Base-by-base conservation (phyloP, 2,797 vertebrate species). In the Sebastes steindachneri region DNA sequence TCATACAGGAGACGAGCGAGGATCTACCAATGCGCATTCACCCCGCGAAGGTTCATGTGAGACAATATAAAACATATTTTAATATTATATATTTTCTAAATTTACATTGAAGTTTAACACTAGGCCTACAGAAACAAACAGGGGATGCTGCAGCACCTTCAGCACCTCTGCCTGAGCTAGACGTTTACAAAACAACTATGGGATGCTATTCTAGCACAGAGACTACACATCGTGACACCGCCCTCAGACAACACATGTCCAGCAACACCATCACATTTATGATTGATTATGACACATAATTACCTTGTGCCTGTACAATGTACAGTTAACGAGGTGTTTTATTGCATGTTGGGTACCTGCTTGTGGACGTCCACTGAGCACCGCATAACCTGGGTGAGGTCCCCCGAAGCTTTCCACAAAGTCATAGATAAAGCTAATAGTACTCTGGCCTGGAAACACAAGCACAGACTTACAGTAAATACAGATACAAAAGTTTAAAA, bases 321-420 rank as follows among this genome's bases (percentile, higher is more conserved):
- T 76, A 17, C 8, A 14, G 4, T 63, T 35, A 2, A 28, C 59
- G 5, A 60, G 10, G 2, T 53, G n/a, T 17, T 78, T 78, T 33
- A 66, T 58, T 64, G n/a, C 8, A n/a, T 37, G 15, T 70, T 23
- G 6, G 66, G 7, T 83, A 96, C 95, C 96, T 94, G 90, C 81
- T 81, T 84, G 84, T 79, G 96, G 95, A 28, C 88, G 90, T 1
- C 95, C 95, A 58, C 86, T 89, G 63, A 96, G 83, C 8, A 85
- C 73, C 37, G 93, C 93, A 57, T 92, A 95, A 54, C 96, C 95
- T 67, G 95, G 88, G 51, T 96, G 96, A 55, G 95, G 94, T 78
- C 95, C 95, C 48, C 29, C 12, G 64, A 96, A 96, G 7, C 74
- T 71, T 75, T 95, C 93, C 79, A 96, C 95, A 88, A 96, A 95